phyloP scores from a whole-genome alignment of 2,113 vertebrate genomes.

The Rhegmatorhina hoffmannsi region DNA sequence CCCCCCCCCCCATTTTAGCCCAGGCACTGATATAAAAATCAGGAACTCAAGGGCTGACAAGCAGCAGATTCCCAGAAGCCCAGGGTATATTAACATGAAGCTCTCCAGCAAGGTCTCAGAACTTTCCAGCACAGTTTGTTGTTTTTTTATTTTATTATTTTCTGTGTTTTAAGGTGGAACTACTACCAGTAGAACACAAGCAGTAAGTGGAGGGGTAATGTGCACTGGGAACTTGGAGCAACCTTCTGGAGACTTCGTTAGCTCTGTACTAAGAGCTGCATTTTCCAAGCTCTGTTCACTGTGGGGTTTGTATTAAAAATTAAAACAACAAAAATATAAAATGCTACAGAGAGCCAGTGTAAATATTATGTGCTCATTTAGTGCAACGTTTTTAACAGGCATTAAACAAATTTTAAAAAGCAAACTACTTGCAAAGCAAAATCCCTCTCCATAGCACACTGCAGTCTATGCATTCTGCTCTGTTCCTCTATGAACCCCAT shows the following conservation, averaged over 20 bases:
- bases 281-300: neutral
- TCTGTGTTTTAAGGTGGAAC: constrained; percentile 38
- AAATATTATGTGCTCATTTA: neutral
- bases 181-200: neutral
- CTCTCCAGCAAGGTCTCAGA: constrained; percentile 11
- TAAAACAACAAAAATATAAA: neutral
- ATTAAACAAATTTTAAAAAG: neutral
- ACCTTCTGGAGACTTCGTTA: neutral
- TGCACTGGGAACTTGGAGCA: neutral
- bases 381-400: neutral
- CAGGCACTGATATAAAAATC: constrained; percentile 3
- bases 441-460: neutral
- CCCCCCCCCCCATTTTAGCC: neutral
- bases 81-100: constrained; percentile 10
- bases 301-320: neutral
- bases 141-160: neutral
- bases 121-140: neutral
- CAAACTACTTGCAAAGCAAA: neutral
- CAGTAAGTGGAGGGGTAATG: neutral
- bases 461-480: neutral
- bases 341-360: accelerated
- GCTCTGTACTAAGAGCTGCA: neutral
- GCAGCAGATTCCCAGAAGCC: constrained; percentile 3
- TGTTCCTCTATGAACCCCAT: neutral
- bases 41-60: neutral